Evolutionary conservation across 2,888 invertebrate species (phyloP).

Genomic region (Parnassius smintheus): DNA sequence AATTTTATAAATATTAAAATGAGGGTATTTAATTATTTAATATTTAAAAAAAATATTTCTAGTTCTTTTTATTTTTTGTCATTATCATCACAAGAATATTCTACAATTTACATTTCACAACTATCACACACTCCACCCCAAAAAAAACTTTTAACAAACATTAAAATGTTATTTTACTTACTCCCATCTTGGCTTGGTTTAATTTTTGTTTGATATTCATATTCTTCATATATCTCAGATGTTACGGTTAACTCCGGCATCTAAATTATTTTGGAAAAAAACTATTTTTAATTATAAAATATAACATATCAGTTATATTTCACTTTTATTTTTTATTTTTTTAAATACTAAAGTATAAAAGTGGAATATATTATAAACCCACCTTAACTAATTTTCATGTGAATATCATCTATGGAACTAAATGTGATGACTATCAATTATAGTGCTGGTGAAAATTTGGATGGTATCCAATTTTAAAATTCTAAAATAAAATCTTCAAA

Average conservation of each 20-base stretch:
- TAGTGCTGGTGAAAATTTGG: slow-evolving; percentile 67
- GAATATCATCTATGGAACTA: slow-evolving; percentile 15
- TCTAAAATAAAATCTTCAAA: slow-evolving; percentile 72
- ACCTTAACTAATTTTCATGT: slow-evolving; percentile 1
- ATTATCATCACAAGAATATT: too few species aligned
- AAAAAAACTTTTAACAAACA: slow-evolving; percentile 12
- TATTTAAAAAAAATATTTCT: too few species aligned
- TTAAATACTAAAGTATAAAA: too few species aligned
- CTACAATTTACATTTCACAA: too few species aligned
- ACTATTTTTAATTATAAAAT: neutral
- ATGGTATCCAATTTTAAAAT: slow-evolving; percentile 68
- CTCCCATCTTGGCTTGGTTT: slow-evolving; percentile 71
- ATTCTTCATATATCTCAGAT: slow-evolving; percentile 88
- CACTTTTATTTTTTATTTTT: too few species aligned
- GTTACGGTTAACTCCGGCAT: slow-evolving; percentile 83
- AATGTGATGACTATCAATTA: slow-evolving; percentile 41
- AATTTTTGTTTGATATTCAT: slow-evolving; percentile 79
- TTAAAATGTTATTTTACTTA: slow-evolving; percentile 44
- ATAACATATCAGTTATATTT: too few species aligned
- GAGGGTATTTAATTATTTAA: too few species aligned
- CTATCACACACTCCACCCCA: too few species aligned
- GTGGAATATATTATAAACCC: neutral
- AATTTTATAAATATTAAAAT: too few species aligned
- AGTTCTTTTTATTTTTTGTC: too few species aligned
- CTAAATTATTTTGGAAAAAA: slow-evolving; percentile 45